Conservation (phyloP, 1,140 invertebrate species). For the Littorina saxatilis region DNA sequence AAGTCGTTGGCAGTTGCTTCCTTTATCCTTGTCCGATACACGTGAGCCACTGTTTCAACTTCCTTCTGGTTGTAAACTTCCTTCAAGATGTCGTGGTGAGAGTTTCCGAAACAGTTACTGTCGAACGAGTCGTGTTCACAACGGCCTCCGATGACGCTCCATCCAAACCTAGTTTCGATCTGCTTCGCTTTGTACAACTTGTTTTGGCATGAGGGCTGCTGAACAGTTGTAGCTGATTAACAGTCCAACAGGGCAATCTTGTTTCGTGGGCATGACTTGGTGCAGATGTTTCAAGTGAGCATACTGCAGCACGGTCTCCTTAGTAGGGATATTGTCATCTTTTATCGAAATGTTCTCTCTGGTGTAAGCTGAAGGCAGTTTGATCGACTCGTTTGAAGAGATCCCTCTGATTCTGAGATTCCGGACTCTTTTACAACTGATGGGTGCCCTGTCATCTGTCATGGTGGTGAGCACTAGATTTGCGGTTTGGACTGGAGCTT, state of each 20-base stretch:
- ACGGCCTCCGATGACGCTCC: neutral
- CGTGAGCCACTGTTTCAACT: neutral
- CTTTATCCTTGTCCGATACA: neutral
- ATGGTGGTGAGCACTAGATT: neutral
- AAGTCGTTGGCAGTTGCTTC: slow-evolving; percentile 27
- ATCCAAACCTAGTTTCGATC: slow-evolving; percentile 9
- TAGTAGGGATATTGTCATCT: neutral
- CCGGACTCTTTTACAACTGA: neutral
- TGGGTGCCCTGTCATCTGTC: too few species aligned
- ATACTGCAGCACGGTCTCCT: neutral
- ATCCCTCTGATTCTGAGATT: neutral
- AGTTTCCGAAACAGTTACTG: too few species aligned
- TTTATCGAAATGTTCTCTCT: neutral
- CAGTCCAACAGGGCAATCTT: neutral
- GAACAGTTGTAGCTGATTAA: slow-evolving; percentile 10
- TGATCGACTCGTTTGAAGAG: neutral
- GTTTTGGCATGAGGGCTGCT: neutral
- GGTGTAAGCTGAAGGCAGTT: neutral
- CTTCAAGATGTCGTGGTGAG: neutral
- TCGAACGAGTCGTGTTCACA: too few species aligned
- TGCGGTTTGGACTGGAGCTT: neutral
- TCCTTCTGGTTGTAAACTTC: neutral
- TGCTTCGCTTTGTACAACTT: neutral
- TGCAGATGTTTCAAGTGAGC: neutral
- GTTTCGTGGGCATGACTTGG: neutral